A percentile compares a stretch with the other conserved stretches of the same genome.
Evolutionary conservation across 92 coral and sea anemone genomes (phyloP).

Genomic region (Actinernus sp.): DNA sequence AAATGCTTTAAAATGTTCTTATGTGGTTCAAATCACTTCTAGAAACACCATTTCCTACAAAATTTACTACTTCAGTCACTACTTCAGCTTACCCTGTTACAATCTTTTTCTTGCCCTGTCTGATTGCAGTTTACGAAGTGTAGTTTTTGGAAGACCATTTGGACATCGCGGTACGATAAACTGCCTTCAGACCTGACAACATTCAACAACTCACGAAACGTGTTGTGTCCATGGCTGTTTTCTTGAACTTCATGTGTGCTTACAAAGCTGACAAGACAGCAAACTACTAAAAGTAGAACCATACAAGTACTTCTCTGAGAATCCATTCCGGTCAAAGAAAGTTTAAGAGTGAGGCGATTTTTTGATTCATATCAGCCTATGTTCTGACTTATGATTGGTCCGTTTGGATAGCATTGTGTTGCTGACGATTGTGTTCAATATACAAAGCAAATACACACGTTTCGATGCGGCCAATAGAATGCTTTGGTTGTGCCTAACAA

Average conservation of each 20-base stretch:
- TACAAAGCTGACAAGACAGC: not conserved
- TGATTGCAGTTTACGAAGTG: constrained; percentile 45
- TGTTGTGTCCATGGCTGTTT: constrained; percentile 1
- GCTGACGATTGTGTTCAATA: no score
- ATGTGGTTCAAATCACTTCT: no score
- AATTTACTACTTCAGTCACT: not conserved
- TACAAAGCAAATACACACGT: no score
- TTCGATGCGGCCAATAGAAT: no score
- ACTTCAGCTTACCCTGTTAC: constrained; percentile 38
- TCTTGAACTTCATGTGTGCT: not conserved
- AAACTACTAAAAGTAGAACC: not conserved
- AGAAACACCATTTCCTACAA: not conserved
- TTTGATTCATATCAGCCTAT: no score
- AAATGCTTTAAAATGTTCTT: no score
- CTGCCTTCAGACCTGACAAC: constrained; percentile 13
- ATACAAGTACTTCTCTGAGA: no score
- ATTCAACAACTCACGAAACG: constrained; percentile 14
- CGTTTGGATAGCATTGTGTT: no score
- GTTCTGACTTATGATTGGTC: no score
- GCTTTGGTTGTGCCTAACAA: no score
- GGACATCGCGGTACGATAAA: constrained; percentile 17
- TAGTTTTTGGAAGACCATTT: constrained; percentile 39
- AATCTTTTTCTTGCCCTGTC: constrained; percentile 1
- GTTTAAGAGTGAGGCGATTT: no score
- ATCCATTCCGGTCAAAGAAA: no score